phyloP scores from a whole-genome alignment of 2,113 vertebrate genomes.

The Theropithecus gelada region DNA sequence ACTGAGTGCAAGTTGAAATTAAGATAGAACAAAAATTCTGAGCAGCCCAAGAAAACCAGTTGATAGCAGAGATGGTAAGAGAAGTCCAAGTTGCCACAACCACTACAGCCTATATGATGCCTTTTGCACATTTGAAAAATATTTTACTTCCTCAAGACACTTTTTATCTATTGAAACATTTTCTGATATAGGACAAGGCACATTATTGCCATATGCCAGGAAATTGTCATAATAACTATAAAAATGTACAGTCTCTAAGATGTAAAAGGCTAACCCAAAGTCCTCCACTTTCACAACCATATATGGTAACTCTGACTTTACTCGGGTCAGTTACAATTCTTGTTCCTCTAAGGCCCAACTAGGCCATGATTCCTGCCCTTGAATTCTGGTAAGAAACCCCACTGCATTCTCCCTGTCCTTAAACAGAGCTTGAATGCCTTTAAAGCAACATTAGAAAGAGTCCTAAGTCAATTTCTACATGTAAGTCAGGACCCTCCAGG shows the following conservation, averaged over 20 bases:
- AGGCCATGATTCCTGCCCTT: not conserved
- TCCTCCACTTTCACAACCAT: not conserved
- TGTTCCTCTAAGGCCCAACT: not conserved
- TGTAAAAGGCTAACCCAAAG: not conserved
- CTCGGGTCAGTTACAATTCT: not conserved
- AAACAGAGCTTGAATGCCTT: not conserved
- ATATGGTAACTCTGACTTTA: not conserved
- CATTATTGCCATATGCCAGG: not conserved
- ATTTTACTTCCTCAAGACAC: not conserved
- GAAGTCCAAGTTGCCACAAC: not conserved
- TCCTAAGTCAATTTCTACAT: not conserved
- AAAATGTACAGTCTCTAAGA: not conserved
- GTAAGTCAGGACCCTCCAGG: not conserved
- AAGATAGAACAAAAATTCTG: not conserved
- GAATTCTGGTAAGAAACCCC: not conserved
- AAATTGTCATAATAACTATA: not conserved
- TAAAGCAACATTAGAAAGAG: not conserved
- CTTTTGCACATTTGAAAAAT: not conserved
- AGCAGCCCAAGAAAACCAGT: not conserved
- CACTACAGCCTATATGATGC: not conserved
- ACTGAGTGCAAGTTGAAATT: not conserved
- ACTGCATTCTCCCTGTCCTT: not conserved
- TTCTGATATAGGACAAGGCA: not conserved
- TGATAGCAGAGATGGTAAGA: not conserved
- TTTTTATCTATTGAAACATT: not conserved